Percentiles rank a stretch among this genome's conserved stretches.
Conservation (phyloP, 2,113 vertebrate species). For the Rhinolophus ferrumequinum region DNA sequence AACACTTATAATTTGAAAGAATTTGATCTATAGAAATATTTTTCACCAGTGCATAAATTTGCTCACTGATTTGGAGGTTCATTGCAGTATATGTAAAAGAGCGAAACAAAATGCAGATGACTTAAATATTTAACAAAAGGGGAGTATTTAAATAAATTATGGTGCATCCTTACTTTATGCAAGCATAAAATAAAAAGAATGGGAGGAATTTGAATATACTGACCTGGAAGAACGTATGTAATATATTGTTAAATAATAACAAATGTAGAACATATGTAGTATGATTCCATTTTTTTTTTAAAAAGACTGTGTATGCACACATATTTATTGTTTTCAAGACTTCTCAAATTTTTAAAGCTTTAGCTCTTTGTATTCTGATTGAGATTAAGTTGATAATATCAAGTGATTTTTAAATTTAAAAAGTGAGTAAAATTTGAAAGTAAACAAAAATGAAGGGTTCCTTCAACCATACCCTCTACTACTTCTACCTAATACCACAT, state of each 20-base stretch:
- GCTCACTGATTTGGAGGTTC: not conserved
- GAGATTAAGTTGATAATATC: constrained; percentile 25
- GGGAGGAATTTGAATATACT: not conserved
- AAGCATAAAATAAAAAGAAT: not conserved
- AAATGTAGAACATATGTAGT: not conserved
- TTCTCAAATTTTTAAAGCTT: not conserved
- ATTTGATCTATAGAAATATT: not conserved
- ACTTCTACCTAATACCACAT: not conserved
- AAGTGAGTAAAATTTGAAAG: constrained; percentile 21
- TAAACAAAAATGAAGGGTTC: not conserved
- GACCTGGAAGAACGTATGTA: not conserved
- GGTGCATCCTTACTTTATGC: not conserved
- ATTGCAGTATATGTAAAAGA: not conserved
- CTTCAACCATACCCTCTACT: not conserved
- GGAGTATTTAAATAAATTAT: not conserved
- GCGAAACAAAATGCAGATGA: not conserved
- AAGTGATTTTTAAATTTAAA: constrained; percentile 25
- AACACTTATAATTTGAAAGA: constrained; percentile 15
- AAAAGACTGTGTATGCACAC: not conserved
- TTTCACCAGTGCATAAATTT: not conserved
- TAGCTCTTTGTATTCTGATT: constrained; percentile 35
- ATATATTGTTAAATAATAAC: not conserved
- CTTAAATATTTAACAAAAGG: constrained; percentile 23
- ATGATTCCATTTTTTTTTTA: not conserved
- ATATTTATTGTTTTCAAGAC: constrained; percentile 39